Evolutionary conservation across 1,140 invertebrate species (phyloP).

Genomic region (Plodia interpunctella): DNA sequence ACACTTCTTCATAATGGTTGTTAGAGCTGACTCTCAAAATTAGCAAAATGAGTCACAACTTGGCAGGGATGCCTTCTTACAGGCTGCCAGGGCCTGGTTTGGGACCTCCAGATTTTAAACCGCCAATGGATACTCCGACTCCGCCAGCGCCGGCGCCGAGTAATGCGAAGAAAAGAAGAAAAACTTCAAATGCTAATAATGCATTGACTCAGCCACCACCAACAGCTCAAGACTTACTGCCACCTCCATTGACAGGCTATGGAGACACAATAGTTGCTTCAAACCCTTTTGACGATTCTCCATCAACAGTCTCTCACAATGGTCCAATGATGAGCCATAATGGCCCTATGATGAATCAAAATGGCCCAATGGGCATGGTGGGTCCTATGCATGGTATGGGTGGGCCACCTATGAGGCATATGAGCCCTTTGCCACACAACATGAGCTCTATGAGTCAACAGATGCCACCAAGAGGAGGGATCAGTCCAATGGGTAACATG

Average conservation of each 20-base stretch:
- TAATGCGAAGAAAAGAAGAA: constrained; percentile 83
- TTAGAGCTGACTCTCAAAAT: constrained; percentile 59
- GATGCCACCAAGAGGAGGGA: constrained; percentile 79
- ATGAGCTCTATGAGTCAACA: constrained; percentile 84
- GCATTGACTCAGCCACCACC: constrained; percentile 79
- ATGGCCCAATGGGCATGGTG: constrained; percentile 79
- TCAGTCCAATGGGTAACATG: constrained; percentile 84
- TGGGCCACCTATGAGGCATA: constrained; percentile 82
- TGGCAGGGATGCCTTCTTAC: constrained; percentile 82
- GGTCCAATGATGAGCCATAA: constrained; percentile 81
- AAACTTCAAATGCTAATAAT: constrained; percentile 80
- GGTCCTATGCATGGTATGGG: constrained; percentile 81
- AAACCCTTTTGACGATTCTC: constrained; percentile 96
- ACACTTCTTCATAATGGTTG: constrained; percentile 52
- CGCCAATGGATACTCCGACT: constrained; percentile 78
- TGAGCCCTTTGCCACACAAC: constrained; percentile 81
- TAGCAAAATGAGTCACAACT: constrained; percentile 81
- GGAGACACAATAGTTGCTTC: constrained; percentile 96
- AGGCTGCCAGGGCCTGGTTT: constrained; percentile 81
- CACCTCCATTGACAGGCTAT: constrained; percentile 90
- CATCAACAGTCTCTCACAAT: constrained; percentile 79
- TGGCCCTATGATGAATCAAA: constrained; percentile 76
- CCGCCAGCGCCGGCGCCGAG: constrained; percentile 78
- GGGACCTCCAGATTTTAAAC: constrained; percentile 80
- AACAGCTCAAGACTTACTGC: constrained; percentile 84